Evolutionary conservation across 2,888 invertebrate species (phyloP), one percentile per base, ranked within the genome.

Genomic region (Octonoba sinensis): DNA sequence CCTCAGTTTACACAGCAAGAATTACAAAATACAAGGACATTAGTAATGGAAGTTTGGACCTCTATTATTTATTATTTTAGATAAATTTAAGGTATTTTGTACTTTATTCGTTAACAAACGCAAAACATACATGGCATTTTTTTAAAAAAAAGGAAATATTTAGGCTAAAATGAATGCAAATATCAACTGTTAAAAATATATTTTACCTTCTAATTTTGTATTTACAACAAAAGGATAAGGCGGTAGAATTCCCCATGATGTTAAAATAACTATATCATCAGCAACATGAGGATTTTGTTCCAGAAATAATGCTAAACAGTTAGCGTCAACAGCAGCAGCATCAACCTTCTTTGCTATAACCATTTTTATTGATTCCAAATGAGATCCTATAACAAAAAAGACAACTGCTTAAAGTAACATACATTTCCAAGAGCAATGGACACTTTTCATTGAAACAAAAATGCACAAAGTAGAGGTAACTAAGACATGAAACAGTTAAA

Each of bases 171-270:
- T 36, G 36, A 13, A 18, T 1, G 56, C 18, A 67, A 49, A 75
- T 75, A 18, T 67, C 71, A 27, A 66, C 24, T 15, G 70, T 15
- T 54, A 56, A 57, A 54, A 74, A 36, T 36, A n/a, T n/a, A 57
- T 60, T 22, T 85, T 88, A 93, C 93, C 91, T 87, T 91, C 85
- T 75, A 93, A 86, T 81, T 90, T 90, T 22, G 90, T 87, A 86
- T 92, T 92, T 75, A 91, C 89, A 65, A 93, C 91, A 59, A 93
- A 89, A 1, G 92, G 92, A 86, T 93, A 92, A 0, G 92, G 91
- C 1, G 93, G 92, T 56, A 93, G 88, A 20, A 92, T 92, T 22
- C 93, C 93, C 85, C 93, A 88, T 36, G 92, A 92, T 84, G 91
- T 90, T 85, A 93, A 87, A 13, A 91, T 90, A 65, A 89, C 89